These are phyloP conservation scores for Apostichopus leukothele DNA, from an alignment of 53 echinoderm and acorn worm genomes.

Conservation along the genomic window DNA sequence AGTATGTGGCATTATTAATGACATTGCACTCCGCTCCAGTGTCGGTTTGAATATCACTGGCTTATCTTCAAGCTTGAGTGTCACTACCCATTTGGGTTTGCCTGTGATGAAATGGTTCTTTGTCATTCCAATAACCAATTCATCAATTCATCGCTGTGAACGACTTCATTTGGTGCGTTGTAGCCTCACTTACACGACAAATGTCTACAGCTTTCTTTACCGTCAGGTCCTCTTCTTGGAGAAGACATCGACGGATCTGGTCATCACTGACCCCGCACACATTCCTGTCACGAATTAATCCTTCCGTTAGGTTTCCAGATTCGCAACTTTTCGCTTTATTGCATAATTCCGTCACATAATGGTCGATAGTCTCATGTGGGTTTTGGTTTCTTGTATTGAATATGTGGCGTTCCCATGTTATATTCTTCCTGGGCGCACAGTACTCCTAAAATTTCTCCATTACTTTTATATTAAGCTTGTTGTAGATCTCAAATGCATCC, in stretches of 20 bases:
- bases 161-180: conserved; percentile 12
- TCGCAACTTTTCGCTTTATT: too few relatives aligned
- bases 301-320: too few relatives aligned
- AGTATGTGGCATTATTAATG: background rate
- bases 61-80: background rate
- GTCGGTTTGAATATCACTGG: background rate
- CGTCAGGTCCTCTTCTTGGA: background rate
- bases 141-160: background rate
- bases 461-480: too few relatives aligned
- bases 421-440: too few relatives aligned
- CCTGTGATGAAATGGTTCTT: background rate
- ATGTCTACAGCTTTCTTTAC: background rate
- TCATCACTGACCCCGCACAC: background rate
- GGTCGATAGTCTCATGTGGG: too few relatives aligned
- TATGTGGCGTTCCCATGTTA: too few relatives aligned
- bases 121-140: background rate
- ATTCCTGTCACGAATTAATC: conserved; percentile 17
- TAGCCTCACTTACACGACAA: background rate
- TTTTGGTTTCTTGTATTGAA: too few relatives aligned
- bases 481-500: conserved; percentile 10
- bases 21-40: background rate
- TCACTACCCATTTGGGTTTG: background rate
- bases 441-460: too few relatives aligned
- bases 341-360: too few relatives aligned
- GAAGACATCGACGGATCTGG: background rate